Evolutionary conservation across 2,888 invertebrate species (phyloP).

Genomic region (Dorcus parallelipipedus): DNA sequence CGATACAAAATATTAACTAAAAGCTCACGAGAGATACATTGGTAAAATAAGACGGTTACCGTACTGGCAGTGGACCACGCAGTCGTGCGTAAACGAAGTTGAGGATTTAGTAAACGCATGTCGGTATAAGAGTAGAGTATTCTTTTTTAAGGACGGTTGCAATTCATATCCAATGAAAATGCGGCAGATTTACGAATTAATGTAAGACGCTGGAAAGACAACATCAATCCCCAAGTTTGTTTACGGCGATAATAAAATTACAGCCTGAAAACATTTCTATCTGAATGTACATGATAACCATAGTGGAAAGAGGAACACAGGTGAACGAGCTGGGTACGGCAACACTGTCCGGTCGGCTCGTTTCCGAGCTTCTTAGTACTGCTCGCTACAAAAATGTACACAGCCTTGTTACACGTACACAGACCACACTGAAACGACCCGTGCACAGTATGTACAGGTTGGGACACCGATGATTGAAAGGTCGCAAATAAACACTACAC

Average conservation of each 20-base stretch:
- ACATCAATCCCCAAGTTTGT: constrained; percentile 34
- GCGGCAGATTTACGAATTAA: constrained; percentile 16
- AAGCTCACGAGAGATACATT: constrained; percentile 16
- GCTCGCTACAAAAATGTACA: constrained; percentile 47
- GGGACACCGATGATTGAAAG: constrained; percentile 49
- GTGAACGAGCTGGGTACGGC: constrained; percentile 33
- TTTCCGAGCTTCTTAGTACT: constrained; percentile 33
- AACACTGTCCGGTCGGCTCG: constrained; percentile 29
- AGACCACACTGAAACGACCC: constrained; percentile 49
- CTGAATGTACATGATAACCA: constrained; percentile 33
- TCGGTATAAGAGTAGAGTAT: constrained; percentile 16
- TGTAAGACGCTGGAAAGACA: constrained; percentile 17
- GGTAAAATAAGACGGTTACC: constrained; percentile 11
- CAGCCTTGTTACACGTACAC: constrained; percentile 52
- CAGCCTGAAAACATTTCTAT: constrained; percentile 37
- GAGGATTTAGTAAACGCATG: constrained; percentile 26
- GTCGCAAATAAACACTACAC: constrained; percentile 51
- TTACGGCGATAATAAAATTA: constrained; percentile 34
- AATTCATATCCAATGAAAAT: constrained; percentile 39
- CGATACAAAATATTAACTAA: constrained; percentile 13
- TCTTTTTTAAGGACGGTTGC: constrained; percentile 44
- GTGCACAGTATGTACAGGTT: constrained; percentile 48
- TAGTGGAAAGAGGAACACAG: constrained; percentile 32
- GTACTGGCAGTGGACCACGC: constrained; percentile 22
- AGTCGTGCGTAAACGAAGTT: constrained; percentile 31